Evolutionary conservation across 2,113 vertebrate species (phyloP), one percentile per base, ranked within the genome.

Genomic region (Cercocebus atys): DNA sequence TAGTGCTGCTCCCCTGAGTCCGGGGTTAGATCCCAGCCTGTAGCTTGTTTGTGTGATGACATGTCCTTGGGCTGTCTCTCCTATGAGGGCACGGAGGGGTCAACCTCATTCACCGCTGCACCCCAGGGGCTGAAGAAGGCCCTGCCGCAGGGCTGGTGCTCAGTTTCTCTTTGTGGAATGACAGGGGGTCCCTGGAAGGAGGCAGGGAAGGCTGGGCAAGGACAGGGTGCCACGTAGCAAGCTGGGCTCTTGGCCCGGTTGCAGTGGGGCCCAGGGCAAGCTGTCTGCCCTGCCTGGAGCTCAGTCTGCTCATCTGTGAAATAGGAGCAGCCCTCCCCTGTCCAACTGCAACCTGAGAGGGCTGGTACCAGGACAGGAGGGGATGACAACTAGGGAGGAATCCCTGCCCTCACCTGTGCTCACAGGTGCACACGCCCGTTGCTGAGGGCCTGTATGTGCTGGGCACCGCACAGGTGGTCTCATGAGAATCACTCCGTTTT

Each of bases 261-360:
- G 22, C 81, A 76, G 8, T 30, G 20, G 52, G 16, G 70, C 68
- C 68, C 2, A 10, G 50, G 17, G 30, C 43, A 73, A 35, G 8
- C 16, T 20, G 35, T 12, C 52, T 81, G 86, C 45, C 14, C 35
- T 90, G 22, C n/a, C 78, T 30, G 30, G 57, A 68, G 52, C 50
- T 90, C 64, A 20, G 35, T 7, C 43, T 84, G 85, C n/a, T 90
- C 45, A 30, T 43, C 81, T 78, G 66, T 81, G 79, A 96, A 52
- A 32, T 13, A 87, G 76, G 57, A 81, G 17, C 45, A 35, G 61
- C 11, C 16, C 8, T 79, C n/a, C n/a, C n/a, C n/a, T 40, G 40
- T 13, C 22, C 2, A 3, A n/a, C 4, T 5, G 23, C 47, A 70
- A 13, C 85, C 43, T 45, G 89, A 5, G 43, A 70, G 17, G 50